Base-by-base conservation (phyloP, 1,140 invertebrate species). In the Dryas iulia region DNA sequence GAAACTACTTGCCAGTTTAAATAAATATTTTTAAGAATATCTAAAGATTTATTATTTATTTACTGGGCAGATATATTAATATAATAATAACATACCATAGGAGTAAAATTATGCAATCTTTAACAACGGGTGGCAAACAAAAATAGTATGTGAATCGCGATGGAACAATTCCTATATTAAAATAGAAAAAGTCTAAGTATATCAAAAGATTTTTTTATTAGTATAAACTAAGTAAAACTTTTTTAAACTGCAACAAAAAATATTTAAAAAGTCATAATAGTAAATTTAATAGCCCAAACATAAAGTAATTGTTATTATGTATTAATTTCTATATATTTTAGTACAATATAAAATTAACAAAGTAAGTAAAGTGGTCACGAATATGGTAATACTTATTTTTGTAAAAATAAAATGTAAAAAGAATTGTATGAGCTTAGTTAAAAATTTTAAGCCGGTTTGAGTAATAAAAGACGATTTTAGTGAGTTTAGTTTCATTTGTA, bases 281-380 rank as follows among this genome's bases (percentile, higher is more conserved):
- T 12, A 18, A 59, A 23, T 33, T 33, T 30, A 21, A 18, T 5
- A 6, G 21, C 18, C 6, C 10, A 4, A 47, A 47, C 1, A 62
- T 21, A 62, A 28, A 62, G 28, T 62, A 60, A 33, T 33, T 33
- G 28, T 12, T 59, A 35, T 59, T 33, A 35, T 59, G 21, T 59
- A 23, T 35, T 21, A 33, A 3, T 11, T 24, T 21, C 28, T 59
- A 14, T 8, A 58, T 3, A 28, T 58, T 56, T 26, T 26, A 6
- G 56, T 14, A 14, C 23, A 59, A 35, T 31, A 23, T 35, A 35
- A 58, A 58, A 18, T 58, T 4, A 52, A 67, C 58, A 67, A n/a
- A 26, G 59, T 69, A 58, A 54, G 23, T 28, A 58, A 58, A 69
- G 6, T 8, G 30, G 59, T 58, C 66, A 69, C 66, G 66, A 58